Evolutionary conservation across 2,113 vertebrate species (phyloP).

Genomic region (Trinectes maculatus): DNA sequence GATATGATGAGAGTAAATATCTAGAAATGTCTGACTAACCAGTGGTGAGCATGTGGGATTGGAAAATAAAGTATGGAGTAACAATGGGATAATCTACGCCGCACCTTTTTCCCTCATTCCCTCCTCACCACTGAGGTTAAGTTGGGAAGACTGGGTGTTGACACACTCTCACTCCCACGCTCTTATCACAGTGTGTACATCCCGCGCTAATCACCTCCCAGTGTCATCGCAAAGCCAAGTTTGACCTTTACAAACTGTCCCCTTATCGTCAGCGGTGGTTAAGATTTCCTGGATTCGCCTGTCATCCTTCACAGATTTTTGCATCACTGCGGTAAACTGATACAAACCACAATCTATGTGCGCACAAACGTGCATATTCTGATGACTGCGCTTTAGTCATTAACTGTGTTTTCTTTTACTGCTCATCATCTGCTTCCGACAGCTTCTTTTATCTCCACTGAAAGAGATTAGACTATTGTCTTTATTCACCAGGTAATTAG

Average conservation of each 20-base stretch:
- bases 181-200: neutral
- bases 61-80: neutral
- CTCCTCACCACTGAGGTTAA: constrained; percentile 25
- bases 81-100: constrained; percentile 14
- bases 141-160: neutral
- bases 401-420: neutral
- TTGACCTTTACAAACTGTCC: constrained; percentile 14
- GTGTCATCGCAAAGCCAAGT: constrained; percentile 6
- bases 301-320: constrained; percentile 28
- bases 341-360: neutral
- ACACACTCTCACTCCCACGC: neutral
- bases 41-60: too few relatives aligned
- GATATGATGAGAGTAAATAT: neutral
- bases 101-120: constrained; percentile 5
- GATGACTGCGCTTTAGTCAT: too few relatives aligned
- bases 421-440: constrained; percentile 19
- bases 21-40: neutral
- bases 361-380: neutral
- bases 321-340: neutral
- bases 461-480: neutral
- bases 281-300: constrained; percentile 16
- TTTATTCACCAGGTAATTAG: constrained; percentile 42
- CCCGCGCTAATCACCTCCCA: neutral
- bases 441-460: neutral
- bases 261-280: neutral